phyloP scores from a whole-genome alignment of 2,797 vertebrate genomes.

The Heteromormyrus szaboi region DNA sequence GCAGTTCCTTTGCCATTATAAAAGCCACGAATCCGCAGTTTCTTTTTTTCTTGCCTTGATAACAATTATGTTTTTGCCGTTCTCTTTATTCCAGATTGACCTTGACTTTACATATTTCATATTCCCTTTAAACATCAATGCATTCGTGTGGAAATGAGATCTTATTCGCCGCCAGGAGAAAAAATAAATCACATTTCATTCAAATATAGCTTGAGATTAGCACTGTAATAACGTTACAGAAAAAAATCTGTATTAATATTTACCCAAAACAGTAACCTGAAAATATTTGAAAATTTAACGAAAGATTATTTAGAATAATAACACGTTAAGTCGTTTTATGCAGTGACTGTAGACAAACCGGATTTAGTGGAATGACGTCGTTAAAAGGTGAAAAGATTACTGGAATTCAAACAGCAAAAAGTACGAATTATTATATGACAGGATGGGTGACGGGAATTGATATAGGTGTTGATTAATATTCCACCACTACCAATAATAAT shows the following conservation, averaged over 20 bases:
- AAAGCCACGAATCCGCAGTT: not conserved
- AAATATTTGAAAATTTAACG: not conserved
- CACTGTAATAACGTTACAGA: not conserved
- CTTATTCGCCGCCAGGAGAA: not conserved
- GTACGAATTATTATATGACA: not conserved
- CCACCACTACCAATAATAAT: not conserved
- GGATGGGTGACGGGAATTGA: not conserved
- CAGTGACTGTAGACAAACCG: not conserved
- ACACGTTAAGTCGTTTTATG: not conserved
- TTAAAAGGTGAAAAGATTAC: not conserved
- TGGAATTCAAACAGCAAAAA: not conserved
- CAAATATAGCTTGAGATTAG: not conserved
- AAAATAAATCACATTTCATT: not conserved
- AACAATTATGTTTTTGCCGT: not conserved
- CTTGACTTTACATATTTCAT: not conserved
- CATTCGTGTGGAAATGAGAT: not conserved
- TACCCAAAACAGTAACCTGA: not conserved
- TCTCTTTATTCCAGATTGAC: not conserved
- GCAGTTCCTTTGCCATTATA: not conserved
- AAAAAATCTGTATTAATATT: not conserved
- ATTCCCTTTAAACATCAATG: not conserved
- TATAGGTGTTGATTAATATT: not conserved
- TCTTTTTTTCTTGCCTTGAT: not conserved
- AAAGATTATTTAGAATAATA: not conserved
- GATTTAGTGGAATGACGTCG: not conserved